A percentile compares a stretch with the other conserved stretches of the same genome.
These are phyloP conservation scores for Lumbricus terrestris DNA, from an alignment of 2,888 invertebrate species.

Conservation along the genomic window DNA sequence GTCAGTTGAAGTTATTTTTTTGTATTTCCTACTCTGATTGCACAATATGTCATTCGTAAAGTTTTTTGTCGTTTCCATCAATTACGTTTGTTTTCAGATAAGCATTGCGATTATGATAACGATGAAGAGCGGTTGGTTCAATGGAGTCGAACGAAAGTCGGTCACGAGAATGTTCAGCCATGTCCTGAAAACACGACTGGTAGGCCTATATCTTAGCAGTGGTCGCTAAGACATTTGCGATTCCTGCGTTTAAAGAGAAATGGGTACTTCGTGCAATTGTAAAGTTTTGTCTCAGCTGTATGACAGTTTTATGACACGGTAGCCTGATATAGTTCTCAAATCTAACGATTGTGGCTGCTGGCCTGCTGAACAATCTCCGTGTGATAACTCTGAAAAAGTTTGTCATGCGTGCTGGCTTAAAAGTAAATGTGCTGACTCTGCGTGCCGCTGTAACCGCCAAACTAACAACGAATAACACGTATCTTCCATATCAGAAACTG, in stretches of 20 bases:
- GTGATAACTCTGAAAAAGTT: neutral
- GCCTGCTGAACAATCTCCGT: neutral
- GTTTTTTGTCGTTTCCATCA: neutral
- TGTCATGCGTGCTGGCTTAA: neutral
- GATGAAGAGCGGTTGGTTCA: neutral
- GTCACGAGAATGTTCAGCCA: neutral
- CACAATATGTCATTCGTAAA: neutral
- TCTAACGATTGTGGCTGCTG: neutral
- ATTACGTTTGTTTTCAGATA: neutral
- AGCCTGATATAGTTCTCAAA: neutral
- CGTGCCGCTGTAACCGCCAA: neutral
- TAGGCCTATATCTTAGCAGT: too few species aligned
- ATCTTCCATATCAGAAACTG: neutral
- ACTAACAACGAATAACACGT: neutral
- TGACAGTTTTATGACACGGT: too few species aligned
- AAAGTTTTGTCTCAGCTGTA: too few species aligned
- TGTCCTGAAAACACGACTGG: neutral
- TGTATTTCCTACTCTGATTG: neutral
- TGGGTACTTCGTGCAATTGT: neutral
- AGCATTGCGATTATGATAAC: neutral
- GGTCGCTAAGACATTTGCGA: neutral
- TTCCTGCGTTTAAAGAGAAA: neutral
- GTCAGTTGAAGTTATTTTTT: neutral
- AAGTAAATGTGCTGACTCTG: neutral
- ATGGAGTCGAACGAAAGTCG: neutral